Evolutionary conservation across 2,888 invertebrate species (phyloP).

Genomic region (Abrostola triplasia): DNA sequence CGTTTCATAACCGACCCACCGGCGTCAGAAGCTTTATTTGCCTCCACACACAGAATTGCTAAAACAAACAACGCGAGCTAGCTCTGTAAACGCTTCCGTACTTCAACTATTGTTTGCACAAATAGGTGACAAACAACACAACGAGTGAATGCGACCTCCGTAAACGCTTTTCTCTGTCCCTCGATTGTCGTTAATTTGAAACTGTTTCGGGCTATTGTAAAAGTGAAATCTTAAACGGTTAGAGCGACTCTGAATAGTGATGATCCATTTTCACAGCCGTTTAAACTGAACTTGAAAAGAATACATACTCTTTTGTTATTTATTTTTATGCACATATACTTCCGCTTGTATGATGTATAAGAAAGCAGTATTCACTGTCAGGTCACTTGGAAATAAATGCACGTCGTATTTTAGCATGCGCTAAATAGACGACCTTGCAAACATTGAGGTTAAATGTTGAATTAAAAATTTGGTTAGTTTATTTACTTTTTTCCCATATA

Average conservation of each 20-base stretch:
- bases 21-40: slow-evolving; percentile 52
- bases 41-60: slow-evolving; percentile 55
- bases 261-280: slow-evolving; percentile 54
- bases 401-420: slow-evolving; percentile 1
- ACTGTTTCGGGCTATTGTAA: slow-evolving; percentile 71
- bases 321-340: slow-evolving; percentile 26
- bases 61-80: slow-evolving; percentile 61
- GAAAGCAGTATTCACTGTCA: slow-evolving; percentile 17
- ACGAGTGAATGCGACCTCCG: slow-evolving; percentile 62
- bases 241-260: slow-evolving; percentile 55
- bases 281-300: slow-evolving; percentile 42
- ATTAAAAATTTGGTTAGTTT: neutral
- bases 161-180: slow-evolving; percentile 70
- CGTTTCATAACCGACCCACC: slow-evolving; percentile 38
- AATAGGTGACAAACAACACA: slow-evolving; percentile 70
- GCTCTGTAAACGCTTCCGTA: slow-evolving; percentile 62
- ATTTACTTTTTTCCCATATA: slow-evolving; percentile 2
- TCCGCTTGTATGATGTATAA: slow-evolving; percentile 17
- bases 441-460: slow-evolving; percentile 2
- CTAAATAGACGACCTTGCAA: slow-evolving; percentile 10
- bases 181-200: slow-evolving; percentile 71
- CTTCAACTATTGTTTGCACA: slow-evolving; percentile 72
- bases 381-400: neutral
- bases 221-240: slow-evolving; percentile 74
- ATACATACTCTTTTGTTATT: slow-evolving; percentile 33